These are phyloP conservation scores for Condylura cristata DNA, from an alignment of 2,113 vertebrate species.

Conservation along the genomic window DNA sequence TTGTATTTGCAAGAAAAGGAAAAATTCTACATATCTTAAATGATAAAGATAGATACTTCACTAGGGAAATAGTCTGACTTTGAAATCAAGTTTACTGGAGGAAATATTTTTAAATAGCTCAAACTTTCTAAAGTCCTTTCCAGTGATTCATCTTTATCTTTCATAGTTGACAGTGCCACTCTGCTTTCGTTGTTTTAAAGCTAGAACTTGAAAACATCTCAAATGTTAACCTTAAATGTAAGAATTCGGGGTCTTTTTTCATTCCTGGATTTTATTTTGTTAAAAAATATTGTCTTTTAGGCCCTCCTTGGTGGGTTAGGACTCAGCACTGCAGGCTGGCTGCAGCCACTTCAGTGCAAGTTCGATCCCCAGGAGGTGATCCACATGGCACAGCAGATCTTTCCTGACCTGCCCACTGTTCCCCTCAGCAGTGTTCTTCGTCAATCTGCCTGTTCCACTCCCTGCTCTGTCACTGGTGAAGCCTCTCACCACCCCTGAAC, in stretches of 20 bases:
- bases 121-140: conserved; percentile 55
- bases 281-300: too few relatives aligned
- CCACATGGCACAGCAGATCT: too few relatives aligned
- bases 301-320: too few relatives aligned
- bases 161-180: conserved; percentile 26
- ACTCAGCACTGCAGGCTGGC: too few relatives aligned
- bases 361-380: too few relatives aligned
- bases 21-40: not conserved
- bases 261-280: conserved; percentile 62
- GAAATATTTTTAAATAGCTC: not conserved
- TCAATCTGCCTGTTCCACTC: too few relatives aligned
- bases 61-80: conserved; percentile 48
- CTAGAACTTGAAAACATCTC: conserved; percentile 69
- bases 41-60: not conserved
- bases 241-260: conserved; percentile 62
- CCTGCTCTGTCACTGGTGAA: not conserved
- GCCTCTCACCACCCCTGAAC: too few relatives aligned
- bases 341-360: too few relatives aligned
- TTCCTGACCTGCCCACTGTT: too few relatives aligned
- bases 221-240: conserved; percentile 65
- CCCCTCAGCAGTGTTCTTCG: too few relatives aligned
- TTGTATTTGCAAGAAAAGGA: not conserved
- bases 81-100: not conserved
- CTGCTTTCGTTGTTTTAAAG: conserved; percentile 70
- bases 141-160: conserved; percentile 65